Percentiles rank a stretch among this genome's conserved stretches.
Evolutionary conservation across 1,140 invertebrate species (phyloP).

Genomic region (Arion vulgaris): DNA sequence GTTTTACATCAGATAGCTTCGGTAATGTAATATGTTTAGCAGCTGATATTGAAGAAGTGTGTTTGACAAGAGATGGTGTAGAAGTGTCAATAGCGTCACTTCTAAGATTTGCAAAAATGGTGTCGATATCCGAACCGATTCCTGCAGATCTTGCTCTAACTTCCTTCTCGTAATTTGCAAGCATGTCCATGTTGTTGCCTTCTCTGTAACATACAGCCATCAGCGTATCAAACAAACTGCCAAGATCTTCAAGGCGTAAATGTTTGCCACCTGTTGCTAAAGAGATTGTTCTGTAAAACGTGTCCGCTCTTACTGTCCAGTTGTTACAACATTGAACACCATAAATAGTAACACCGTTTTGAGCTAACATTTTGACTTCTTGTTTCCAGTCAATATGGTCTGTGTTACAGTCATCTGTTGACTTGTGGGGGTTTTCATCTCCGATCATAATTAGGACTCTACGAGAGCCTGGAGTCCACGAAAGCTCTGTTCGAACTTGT

Average conservation of each 20-base stretch:
- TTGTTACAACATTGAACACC: constrained; percentile 45
- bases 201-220: constrained; percentile 57
- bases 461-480: constrained; percentile 60
- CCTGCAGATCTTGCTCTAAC: constrained; percentile 16
- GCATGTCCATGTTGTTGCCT: constrained; percentile 14
- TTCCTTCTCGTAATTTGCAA: constrained; percentile 36
- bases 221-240: constrained; percentile 49
- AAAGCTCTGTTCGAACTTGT: constrained; percentile 47
- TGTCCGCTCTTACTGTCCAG: not conserved
- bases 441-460: constrained; percentile 66
- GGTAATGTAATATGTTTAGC: no score
- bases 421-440: constrained; percentile 63
- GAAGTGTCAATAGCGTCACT: not conserved
- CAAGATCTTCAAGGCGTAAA: constrained; percentile 46
- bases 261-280: constrained; percentile 42
- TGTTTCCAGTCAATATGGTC: constrained; percentile 62
- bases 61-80: not conserved
- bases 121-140: constrained; percentile 32
- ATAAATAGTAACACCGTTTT: constrained; percentile 50
- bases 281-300: constrained; percentile 46
- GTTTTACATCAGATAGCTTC: not conserved
- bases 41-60: not conserved
- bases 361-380: constrained; percentile 49
- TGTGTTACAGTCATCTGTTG: constrained; percentile 54
- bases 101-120: constrained; percentile 43